Evolutionary conservation across 2,113 vertebrate genomes (phyloP).

Genomic region (Triplophysa siluroides): DNA sequence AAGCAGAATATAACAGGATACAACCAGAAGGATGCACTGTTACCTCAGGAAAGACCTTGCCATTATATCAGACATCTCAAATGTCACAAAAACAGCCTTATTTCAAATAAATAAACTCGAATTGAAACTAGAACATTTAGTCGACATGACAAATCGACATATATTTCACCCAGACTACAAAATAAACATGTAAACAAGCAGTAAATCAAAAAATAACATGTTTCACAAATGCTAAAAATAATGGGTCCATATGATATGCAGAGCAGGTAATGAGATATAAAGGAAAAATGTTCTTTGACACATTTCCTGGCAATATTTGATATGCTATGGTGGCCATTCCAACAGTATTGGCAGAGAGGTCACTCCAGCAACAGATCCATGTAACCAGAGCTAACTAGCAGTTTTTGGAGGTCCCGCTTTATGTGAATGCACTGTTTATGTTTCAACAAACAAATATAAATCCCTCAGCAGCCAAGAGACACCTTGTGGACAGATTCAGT

Average conservation of each 20-base stretch:
- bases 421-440: not conserved
- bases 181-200: no score
- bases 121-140: no score
- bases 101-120: no score
- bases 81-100: no score
- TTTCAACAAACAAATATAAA: not conserved
- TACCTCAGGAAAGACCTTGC: no score
- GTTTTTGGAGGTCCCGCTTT: conserved; percentile 25
- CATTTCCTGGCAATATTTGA: conserved; percentile 2
- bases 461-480: conserved; percentile 49
- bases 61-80: no score
- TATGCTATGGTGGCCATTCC: not conserved
- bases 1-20: no score
- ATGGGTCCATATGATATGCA: not conserved
- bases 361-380: conserved; percentile 31
- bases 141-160: no score
- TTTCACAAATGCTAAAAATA: no score
- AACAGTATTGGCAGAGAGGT: not conserved
- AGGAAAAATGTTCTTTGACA: not conserved
- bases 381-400: not conserved
- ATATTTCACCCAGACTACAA: no score
- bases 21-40: no score
- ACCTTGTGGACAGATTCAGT: conserved; percentile 56
- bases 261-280: not conserved
- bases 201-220: no score